Base-by-base conservation (phyloP, 2,113 vertebrate genomes). In the Ranitomeya imitator region DNA sequence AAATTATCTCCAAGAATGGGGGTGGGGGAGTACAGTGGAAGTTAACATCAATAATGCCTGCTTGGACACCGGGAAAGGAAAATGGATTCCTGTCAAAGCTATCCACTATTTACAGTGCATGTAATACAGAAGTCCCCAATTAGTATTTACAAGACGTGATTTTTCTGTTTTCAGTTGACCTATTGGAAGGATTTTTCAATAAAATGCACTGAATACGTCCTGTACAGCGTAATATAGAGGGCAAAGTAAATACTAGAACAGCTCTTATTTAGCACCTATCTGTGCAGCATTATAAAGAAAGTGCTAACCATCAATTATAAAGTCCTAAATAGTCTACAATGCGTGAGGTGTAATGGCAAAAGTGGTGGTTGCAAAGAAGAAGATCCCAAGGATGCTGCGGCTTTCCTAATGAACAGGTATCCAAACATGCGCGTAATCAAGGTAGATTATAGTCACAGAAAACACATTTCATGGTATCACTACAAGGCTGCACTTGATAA, bases 61-160 rank as follows among this genome's bases (percentile, higher is more conserved):
- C 51, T 26, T 55, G 31, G 52, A 79, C 37, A 23, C 45, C 19
- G 18, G 73, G 73, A 57, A 79, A 55, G 52, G 52, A 79, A 55
- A 79, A 79, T 79, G 51, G 77, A 79, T 79, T 79, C 77, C 77
- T 76, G 77, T 79, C 77, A 79, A n/a, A 79, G 76, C 52, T 55
- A 23, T 79, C 77, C 77, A 79, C 52, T 79, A 55, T 55, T 79
- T 79, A n/a, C 77, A 79, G 52, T 79, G 77, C 77, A 79, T 79
- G 51, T 55, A 21, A 55, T 79, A 55, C 77, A 79, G 52, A 79
- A 23, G 21, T 26, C 73, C 73, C 73, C 73, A 76, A 76, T 76
- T 76, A 76, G 73, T 76, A 76, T 76, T 76, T 76, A 52, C 16
- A 76, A 52, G 73, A 52, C 37, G 45, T 76, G 45, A 76, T 52